Evolutionary conservation across 92 coral and sea anemone species (phyloP), one percentile per base, ranked within the genome.

Genomic region (Actinostola sp.): DNA sequence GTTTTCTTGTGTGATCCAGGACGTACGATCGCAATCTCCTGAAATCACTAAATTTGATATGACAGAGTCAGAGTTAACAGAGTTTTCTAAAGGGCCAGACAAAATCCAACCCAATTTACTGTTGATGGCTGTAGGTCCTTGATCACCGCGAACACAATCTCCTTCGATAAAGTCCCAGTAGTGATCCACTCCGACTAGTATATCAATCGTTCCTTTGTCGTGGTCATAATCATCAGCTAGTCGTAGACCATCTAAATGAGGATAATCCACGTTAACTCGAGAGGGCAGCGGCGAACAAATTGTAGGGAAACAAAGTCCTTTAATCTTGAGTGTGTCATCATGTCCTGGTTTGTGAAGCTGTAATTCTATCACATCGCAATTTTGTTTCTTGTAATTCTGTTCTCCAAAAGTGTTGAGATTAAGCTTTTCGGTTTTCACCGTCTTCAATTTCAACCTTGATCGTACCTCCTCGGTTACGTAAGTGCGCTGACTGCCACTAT

Each of bases 361-460:
- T n/a, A n/a, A n/a, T n/a, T n/a, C n/a, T n/a, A n/a, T n/a, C n/a
- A n/a, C 43, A 8, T 28, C 59, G 32, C 70, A 73, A 3, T 27
- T 54, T 31, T 60, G 79, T 21, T 67, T 83, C 46, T 66, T 85
- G 53, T 74, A 59, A 20, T 63, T 84, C 4, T 51, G 26, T 2
- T 73, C 82, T 20, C 86, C 82, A 61, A 85, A 79, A 10, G 90
- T 85, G 66, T 85, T 85, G 16, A 85, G 54, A 46, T 79, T 59
- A 1, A 79, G 70, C 4, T 67, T 74, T 68, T 85, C 82, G 0
- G 48, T 17, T 42, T 61, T 56, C 1, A 50, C n/a, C 2, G 90
- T 3, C 31, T 79, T 42, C 16, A 85, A 68, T 21, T 59, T 41
- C 35, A 85, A 78, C 39, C 53, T 60, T 11, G 64, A 36, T 53